These are phyloP conservation scores for Miichthys miiuy DNA, from an alignment of 2,797 vertebrate species.

Conservation along the genomic window DNA sequence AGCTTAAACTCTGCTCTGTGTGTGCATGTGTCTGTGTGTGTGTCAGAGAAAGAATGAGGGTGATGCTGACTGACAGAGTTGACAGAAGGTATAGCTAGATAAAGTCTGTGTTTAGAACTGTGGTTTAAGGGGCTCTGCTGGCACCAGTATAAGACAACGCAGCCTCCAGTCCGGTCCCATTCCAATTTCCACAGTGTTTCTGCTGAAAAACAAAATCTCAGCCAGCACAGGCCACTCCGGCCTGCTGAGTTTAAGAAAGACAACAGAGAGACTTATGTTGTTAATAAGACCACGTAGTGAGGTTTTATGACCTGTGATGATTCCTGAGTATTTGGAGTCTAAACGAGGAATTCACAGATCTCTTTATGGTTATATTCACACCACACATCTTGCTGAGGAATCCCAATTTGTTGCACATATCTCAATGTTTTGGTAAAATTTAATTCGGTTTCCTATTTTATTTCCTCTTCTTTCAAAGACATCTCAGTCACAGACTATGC, in stretches of 20 bases:
- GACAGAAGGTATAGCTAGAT: slow-evolving; percentile 19
- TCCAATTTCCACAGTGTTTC: slow-evolving; percentile 28
- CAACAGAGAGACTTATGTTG: background rate
- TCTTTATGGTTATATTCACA: background rate
- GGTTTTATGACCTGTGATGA: slow-evolving; percentile 2
- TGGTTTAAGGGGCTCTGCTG: slow-evolving; percentile 7
- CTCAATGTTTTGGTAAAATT: background rate
- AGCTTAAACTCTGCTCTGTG: slow-evolving; percentile 1
- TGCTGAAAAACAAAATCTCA: slow-evolving; percentile 24
- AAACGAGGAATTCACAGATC: background rate
- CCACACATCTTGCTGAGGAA: background rate
- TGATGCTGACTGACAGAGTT: slow-evolving; percentile 16
- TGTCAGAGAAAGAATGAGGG: background rate
- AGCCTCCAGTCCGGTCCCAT: slow-evolving; percentile 12
- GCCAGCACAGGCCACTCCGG: slow-evolving; percentile 8
- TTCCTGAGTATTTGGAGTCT: background rate
- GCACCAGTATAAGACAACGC: slow-evolving; percentile 5
- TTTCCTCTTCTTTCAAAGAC: background rate
- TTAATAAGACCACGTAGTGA: slow-evolving; percentile 18
- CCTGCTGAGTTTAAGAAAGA: slow-evolving; percentile 11
- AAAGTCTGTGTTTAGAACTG: background rate
- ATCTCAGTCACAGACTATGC: background rate
- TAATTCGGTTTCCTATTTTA: background rate
- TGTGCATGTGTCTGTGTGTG: background rate
- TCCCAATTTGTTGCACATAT: background rate